These are phyloP conservation scores for Acleris holmiana DNA, from an alignment of 2,888 invertebrate genomes.

Conservation along the genomic window DNA sequence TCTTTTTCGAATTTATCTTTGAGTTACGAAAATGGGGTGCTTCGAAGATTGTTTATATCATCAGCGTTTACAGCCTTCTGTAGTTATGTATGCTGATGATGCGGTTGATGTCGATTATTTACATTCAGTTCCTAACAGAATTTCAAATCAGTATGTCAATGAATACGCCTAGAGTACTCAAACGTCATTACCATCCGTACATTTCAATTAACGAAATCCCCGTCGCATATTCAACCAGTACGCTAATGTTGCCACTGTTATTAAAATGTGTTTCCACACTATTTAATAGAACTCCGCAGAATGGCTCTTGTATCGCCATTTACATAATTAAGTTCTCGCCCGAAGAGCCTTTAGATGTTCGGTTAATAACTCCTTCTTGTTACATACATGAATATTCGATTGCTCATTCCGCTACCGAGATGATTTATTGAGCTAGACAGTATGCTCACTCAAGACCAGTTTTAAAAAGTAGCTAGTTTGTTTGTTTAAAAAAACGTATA, in stretches of 20 bases:
- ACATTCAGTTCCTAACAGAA: neutral
- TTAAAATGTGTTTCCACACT: conserved; percentile 37
- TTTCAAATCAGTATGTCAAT: conserved; percentile 11
- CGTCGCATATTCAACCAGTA: conserved; percentile 18
- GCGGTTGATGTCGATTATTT: neutral
- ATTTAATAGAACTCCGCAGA: conserved; percentile 44
- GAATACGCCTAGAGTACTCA: conserved; percentile 7
- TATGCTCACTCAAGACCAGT: conserved; percentile 37
- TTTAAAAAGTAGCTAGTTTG: conserved; percentile 30
- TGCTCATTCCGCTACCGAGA: conserved; percentile 52
- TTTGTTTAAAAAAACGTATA: conserved; percentile 30
- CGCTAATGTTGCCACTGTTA: conserved; percentile 34
- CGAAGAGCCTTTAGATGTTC: conserved; percentile 58
- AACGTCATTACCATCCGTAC: conserved; percentile 17
- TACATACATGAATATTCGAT: conserved; percentile 69
- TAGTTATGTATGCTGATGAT: too few species aligned
- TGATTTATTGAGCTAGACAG: conserved; percentile 50
- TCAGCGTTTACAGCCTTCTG: too few species aligned
- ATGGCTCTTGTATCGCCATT: conserved; percentile 53
- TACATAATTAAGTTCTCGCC: conserved; percentile 65
- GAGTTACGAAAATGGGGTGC: conserved; percentile 7
- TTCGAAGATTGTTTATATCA: neutral
- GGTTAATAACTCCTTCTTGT: conserved; percentile 55
- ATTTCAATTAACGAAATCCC: conserved; percentile 28
- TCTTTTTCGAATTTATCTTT: conserved; percentile 44